Base-by-base conservation (phyloP, 2,797 vertebrate species). In the Clarias platycephalus region DNA sequence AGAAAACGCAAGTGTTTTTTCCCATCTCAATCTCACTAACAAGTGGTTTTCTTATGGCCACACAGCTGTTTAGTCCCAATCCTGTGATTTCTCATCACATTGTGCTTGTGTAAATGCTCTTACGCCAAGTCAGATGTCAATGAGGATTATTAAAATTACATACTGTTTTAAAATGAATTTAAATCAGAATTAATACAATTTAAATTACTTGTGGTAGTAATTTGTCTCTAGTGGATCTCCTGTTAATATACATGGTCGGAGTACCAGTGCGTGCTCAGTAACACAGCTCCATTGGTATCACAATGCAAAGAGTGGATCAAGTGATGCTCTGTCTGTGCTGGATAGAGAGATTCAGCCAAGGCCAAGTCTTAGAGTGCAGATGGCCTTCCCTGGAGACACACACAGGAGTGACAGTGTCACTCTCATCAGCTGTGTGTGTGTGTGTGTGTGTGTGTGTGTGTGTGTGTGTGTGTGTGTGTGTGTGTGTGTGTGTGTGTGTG, bases 351-450 rank as follows among this genome's bases (percentile, higher is more conserved):
- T 91, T 90, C 89, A 89, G 89, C 90, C 90, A 83, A 74, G 90
- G 93, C 91, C 92, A 93, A 92, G 90, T 74, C 89, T 89, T 90
- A 85, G 87, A 83, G 62, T 92, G 92, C 94, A 95, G 94, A 94
- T 96, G 95, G 93, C 94, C 92, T 58, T 91, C 74, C 89, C 92
- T 92, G 92, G 88, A 92, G 92, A 84, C 91, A 88, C 81, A 91
- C 91, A 94, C 93, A 95, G 91, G 92, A 94, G 94, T 93, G 92
- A 93, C 91, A 93, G 92, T 94, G 93, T 94, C 78, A 78, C 83
- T 92, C 91, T 90, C 92, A 92, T 96, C 94, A 96, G 95, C 95
- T 96, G 95, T 90, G 8, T 28, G 92, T 90, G 87, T 90, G 91
- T 87, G 89, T 86, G 37, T 67, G 28, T 18, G 15, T 67, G 68